Conservation (phyloP, 2,888 invertebrate genomes). For the Abrostola triplasia region DNA sequence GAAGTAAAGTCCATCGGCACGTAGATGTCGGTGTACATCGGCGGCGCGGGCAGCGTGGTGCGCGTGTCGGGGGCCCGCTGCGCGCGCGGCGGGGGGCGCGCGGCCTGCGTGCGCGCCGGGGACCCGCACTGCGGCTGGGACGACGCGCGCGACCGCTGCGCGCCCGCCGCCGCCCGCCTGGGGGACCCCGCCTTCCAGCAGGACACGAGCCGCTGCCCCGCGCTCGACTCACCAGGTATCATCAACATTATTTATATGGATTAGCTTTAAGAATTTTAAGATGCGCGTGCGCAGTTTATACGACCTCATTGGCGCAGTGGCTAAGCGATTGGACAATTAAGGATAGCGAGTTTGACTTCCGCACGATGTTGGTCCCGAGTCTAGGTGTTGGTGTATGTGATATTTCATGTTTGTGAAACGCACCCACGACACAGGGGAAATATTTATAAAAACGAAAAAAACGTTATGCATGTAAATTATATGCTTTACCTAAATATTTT, state of each 20-base stretch:
- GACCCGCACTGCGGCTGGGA: slow-evolving; percentile 99
- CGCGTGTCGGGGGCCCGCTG: slow-evolving; percentile 94
- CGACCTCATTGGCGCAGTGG: too few species aligned
- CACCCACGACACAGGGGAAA: too few species aligned
- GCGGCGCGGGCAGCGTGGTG: slow-evolving; percentile 90
- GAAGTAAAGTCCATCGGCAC: too few species aligned
- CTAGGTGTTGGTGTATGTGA: too few species aligned
- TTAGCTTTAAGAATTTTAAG: background rate
- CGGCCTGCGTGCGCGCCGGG: slow-evolving; percentile 93
- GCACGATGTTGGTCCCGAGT: too few species aligned
- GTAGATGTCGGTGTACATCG: slow-evolving; percentile 94
- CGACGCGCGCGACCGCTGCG: slow-evolving; percentile 92
- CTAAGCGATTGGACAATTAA: too few species aligned
- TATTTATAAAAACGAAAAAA: too few species aligned
- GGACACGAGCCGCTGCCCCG: slow-evolving; percentile 89
- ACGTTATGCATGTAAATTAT: too few species aligned
- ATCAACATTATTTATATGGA: background rate
- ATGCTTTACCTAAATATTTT: too few species aligned
- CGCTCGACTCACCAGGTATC: slow-evolving; percentile 61
- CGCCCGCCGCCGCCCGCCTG: slow-evolving; percentile 85
- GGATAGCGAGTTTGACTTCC: too few species aligned
- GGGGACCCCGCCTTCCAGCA: slow-evolving; percentile 94
- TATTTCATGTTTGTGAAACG: too few species aligned
- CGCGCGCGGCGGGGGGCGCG: slow-evolving; percentile 90
- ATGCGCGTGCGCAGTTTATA: too few species aligned